A percentile compares a stretch with the other conserved stretches of the same genome.
Evolutionary conservation across 2,888 invertebrate genomes (phyloP).

Genomic region (Amiota communis): DNA sequence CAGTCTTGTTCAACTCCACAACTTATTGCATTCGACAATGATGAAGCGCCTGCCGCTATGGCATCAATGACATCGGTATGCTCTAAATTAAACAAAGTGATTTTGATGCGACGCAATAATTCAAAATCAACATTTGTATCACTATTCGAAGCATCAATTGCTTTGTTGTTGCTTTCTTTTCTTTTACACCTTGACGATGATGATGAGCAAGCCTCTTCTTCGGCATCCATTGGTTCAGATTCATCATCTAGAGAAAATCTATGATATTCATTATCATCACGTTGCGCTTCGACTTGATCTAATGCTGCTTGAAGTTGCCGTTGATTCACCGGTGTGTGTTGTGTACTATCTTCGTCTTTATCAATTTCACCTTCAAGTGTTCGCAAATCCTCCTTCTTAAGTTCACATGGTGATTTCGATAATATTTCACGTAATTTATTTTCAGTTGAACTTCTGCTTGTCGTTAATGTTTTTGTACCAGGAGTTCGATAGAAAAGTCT

Average conservation of each 20-base stretch:
- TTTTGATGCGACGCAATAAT: constrained; percentile 74
- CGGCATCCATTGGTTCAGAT: constrained; percentile 56
- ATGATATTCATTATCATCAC: constrained; percentile 12
- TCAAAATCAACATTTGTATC: constrained; percentile 78
- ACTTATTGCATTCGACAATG: constrained; percentile 59
- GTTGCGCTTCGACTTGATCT: constrained; percentile 17
- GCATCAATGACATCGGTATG: constrained; percentile 61
- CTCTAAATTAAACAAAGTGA: constrained; percentile 67
- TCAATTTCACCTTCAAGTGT: constrained; percentile 86
- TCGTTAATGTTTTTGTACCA: constrained; percentile 71
- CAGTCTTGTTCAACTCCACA: constrained; percentile 55
- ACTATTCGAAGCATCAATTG: constrained; percentile 43
- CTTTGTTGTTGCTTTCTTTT: not conserved
- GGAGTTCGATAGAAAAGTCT: constrained; percentile 77
- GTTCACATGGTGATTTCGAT: constrained; percentile 75
- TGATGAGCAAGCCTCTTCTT: constrained; percentile 16
- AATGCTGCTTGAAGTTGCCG: not conserved
- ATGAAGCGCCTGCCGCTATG: constrained; percentile 61
- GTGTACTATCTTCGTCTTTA: constrained; percentile 87
- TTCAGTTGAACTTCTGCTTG: constrained; percentile 61
- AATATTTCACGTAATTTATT: constrained; percentile 74
- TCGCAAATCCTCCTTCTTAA: constrained; percentile 83
- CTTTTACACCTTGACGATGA: not conserved
- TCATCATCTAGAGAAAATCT: constrained; percentile 50
- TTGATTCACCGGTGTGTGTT: constrained; percentile 8